Percentiles rank a stretch among this genome's conserved stretches.
These are phyloP conservation scores for Paragorgia papillata DNA, from an alignment of 92 coral and sea anemone genomes.

Conservation along the genomic window DNA sequence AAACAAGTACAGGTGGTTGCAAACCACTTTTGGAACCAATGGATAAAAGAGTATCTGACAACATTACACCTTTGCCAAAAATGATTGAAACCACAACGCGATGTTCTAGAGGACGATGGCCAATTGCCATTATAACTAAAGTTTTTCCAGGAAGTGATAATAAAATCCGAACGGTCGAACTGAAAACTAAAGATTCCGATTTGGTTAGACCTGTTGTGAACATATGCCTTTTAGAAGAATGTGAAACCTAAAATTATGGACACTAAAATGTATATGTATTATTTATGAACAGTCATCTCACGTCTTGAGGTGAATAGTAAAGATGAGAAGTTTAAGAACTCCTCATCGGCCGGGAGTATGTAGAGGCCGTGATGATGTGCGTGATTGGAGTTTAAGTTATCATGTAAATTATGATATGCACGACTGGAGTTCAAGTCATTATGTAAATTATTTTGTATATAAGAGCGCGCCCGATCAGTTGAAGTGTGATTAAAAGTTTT, in stretches of 20 bases:
- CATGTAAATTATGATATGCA: too few species aligned
- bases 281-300: too few species aligned
- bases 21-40: constrained; percentile 58
- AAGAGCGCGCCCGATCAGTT: too few species aligned
- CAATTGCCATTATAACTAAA: constrained; percentile 39
- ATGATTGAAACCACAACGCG: constrained; percentile 35
- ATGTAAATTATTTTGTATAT: too few species aligned
- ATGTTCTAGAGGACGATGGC: constrained; percentile 51
- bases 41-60: constrained; percentile 53
- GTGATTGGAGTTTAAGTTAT: too few species aligned
- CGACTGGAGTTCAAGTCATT: too few species aligned
- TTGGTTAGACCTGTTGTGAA: constrained; percentile 48
- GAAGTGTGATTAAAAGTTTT: too few species aligned
- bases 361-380: constrained; percentile 3
- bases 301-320: too few species aligned
- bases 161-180: constrained; percentile 46
- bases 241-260: too few species aligned
- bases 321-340: neutral
- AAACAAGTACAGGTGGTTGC: constrained; percentile 56
- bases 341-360: constrained; percentile 34
- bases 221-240: constrained; percentile 50
- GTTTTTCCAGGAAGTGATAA: constrained; percentile 52
- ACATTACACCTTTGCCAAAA: constrained; percentile 36
- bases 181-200: constrained; percentile 47
- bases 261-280: too few species aligned